phyloP scores from a whole-genome alignment of 1,140 invertebrate species.

The Pogonognathellus flavescens region DNA sequence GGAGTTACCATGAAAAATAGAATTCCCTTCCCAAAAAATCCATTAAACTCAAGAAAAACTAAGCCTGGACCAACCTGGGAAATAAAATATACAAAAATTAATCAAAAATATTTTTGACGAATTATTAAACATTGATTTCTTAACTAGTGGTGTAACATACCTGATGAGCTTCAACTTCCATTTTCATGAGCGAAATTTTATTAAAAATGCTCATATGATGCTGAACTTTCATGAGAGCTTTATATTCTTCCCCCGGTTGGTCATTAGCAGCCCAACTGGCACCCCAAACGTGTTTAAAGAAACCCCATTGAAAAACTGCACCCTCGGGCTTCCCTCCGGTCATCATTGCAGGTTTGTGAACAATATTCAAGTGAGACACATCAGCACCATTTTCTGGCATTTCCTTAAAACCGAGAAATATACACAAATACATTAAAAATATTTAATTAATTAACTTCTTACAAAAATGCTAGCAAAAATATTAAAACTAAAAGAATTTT shows the following conservation, averaged over 20 bases:
- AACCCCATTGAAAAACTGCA: conserved; percentile 60
- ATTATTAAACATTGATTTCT: background rate
- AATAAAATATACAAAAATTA: background rate
- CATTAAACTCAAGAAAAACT: conserved; percentile 68
- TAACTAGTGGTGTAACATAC: conserved; percentile 68
- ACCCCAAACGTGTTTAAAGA: conserved; percentile 69
- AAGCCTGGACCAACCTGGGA: conserved; percentile 73
- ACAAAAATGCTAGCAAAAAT: background rate
- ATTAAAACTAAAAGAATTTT: background rate
- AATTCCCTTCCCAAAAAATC: conserved; percentile 76
- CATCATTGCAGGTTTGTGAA: conserved; percentile 71
- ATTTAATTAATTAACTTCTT: background rate
- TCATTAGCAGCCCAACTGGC: conserved; percentile 68
- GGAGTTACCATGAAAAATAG: conserved; percentile 86
- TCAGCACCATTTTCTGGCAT: conserved; percentile 77
- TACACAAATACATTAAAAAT: background rate
- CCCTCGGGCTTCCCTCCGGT: conserved; percentile 72
- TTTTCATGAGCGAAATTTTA: conserved; percentile 69
- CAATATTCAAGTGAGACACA: conserved; percentile 72
- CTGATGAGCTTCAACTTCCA: conserved; percentile 75
- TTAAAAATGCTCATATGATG: conserved; percentile 72
- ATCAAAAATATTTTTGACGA: background rate
- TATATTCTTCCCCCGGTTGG: conserved; percentile 72
- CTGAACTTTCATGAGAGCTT: conserved; percentile 74
- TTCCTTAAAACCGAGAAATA: conserved; percentile 69